phyloP scores from a whole-genome alignment of 2,888 invertebrate species.

The Agrotis clavis region DNA sequence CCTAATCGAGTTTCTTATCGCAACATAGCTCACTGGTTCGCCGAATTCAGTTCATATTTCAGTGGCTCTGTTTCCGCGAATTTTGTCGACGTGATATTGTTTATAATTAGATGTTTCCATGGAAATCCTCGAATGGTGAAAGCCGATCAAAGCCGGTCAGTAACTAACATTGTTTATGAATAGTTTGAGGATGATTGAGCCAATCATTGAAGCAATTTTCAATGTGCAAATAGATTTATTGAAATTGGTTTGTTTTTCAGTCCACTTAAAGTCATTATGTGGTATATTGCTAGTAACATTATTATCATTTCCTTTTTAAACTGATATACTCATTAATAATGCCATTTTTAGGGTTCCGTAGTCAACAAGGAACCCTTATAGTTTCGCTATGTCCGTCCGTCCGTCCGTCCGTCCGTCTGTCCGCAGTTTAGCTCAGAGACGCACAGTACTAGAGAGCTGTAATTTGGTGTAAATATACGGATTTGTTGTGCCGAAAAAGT shows the following conservation, averaged over 20 bases:
- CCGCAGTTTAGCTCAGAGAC: too few species aligned
- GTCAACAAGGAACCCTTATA: too few species aligned
- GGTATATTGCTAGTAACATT: too few species aligned
- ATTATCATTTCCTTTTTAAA: too few species aligned
- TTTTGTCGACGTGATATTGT: background rate
- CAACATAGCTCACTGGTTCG: constrained; percentile 3
- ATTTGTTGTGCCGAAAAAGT: too few species aligned
- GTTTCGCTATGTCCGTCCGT: too few species aligned
- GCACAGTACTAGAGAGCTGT: too few species aligned
- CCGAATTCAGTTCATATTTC: constrained; percentile 33
- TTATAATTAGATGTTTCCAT: constrained; percentile 8
- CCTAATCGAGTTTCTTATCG: constrained; percentile 31
- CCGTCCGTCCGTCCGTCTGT: too few species aligned
- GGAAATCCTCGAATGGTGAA: background rate
- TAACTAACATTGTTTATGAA: background rate
- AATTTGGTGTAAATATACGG: too few species aligned
- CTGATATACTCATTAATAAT: too few species aligned
- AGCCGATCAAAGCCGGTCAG: background rate
- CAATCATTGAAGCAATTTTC: constrained; percentile 12
- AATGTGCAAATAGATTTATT: constrained; percentile 6
- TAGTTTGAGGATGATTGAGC: constrained; percentile 16
- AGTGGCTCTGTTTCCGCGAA: constrained; percentile 28
- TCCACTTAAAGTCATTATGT: background rate
- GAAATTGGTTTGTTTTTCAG: background rate
- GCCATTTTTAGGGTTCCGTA: too few species aligned